phyloP scores from a whole-genome alignment of 2,797 vertebrate genomes.

The Scolopax rusticola region DNA sequence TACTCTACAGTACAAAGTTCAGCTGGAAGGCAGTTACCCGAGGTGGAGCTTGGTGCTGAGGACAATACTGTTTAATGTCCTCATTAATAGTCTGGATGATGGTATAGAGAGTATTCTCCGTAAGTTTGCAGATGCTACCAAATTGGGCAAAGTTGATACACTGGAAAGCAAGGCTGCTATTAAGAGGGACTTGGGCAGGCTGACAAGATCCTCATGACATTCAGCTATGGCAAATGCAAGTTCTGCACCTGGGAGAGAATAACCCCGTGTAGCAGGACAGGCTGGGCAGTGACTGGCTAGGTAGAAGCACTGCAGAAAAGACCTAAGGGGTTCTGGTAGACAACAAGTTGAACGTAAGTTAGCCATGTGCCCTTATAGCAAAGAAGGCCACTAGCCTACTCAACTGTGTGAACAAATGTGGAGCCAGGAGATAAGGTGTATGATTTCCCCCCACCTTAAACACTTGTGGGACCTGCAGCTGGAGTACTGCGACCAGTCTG shows the following conservation, averaged over 20 bases:
- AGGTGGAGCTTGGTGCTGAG: not conserved
- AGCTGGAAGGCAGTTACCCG: not conserved
- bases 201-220: not conserved
- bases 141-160: not conserved
- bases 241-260: not conserved
- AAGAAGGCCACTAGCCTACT: not conserved
- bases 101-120: not conserved
- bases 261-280: not conserved
- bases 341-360: rapidly evolving
- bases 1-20: not conserved
- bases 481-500: not conserved
- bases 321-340: rapidly evolving
- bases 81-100: not conserved
- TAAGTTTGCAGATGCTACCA: not conserved
- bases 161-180: not conserved
- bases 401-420: not conserved
- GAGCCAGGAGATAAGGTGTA: not conserved
- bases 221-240: not conserved
- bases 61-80: not conserved
- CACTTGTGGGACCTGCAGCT: not conserved
- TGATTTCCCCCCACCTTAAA: not conserved
- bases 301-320: not conserved
- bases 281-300: not conserved
- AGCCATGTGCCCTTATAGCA: not conserved
- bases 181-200: not conserved